Percentiles rank a stretch among this genome's conserved stretches.
These are phyloP conservation scores for Antheraea yamamai DNA, from an alignment of 2,888 invertebrate species.

Conservation along the genomic window DNA sequence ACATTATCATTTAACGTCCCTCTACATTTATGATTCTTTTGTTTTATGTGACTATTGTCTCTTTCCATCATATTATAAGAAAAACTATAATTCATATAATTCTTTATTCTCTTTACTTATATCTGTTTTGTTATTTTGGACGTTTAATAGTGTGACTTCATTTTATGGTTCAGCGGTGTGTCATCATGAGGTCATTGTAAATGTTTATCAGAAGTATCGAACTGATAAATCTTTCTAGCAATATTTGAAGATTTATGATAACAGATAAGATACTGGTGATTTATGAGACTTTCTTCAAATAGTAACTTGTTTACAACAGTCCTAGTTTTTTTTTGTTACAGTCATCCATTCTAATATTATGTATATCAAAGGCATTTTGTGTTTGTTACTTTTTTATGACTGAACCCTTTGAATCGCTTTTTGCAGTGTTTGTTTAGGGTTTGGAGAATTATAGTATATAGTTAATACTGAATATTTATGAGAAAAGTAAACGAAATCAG, in stretches of 20 bases:
- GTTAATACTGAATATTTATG: too few species aligned
- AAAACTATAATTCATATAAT: neutral
- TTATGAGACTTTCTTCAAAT: slow-evolving; percentile 12
- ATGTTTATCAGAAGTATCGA: slow-evolving; percentile 19
- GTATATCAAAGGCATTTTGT: neutral
- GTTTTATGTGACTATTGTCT: too few species aligned
- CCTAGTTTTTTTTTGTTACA: neutral
- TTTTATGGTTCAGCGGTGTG: neutral
- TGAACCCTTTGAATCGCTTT: too few species aligned
- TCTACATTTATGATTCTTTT: too few species aligned
- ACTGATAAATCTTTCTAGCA: neutral
- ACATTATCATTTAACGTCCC: too few species aligned
- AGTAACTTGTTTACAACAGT: neutral
- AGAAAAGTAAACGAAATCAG: too few species aligned
- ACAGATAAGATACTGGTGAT: slow-evolving; percentile 10
- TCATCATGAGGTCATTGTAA: slow-evolving; percentile 14
- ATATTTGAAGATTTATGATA: neutral
- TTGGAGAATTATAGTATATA: neutral
- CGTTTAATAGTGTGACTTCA: neutral
- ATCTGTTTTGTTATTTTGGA: neutral
- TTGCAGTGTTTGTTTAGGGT: neutral
- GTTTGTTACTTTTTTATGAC: too few species aligned
- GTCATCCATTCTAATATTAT: neutral
- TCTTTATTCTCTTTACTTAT: neutral
- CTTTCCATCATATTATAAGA: too few species aligned